phyloP scores from a whole-genome alignment of 2,113 vertebrate species.

The Sinocyclocheilus anophthalmus region DNA sequence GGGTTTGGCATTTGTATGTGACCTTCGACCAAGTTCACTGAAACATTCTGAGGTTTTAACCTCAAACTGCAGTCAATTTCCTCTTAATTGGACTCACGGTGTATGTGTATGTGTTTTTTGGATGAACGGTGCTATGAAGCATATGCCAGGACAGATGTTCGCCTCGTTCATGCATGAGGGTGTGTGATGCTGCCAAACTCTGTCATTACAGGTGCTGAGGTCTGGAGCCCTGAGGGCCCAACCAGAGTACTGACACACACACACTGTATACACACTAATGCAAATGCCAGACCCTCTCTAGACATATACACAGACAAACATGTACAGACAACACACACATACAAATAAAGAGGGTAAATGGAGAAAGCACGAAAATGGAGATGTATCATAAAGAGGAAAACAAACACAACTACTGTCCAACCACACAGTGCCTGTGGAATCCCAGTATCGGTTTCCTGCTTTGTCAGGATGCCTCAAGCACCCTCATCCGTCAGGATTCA shows the following conservation, averaged over 20 bases:
- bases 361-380: neutral
- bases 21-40: slow-evolving; percentile 31
- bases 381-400: neutral
- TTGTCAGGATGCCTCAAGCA: neutral
- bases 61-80: slow-evolving; percentile 26
- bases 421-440: slow-evolving; percentile 8
- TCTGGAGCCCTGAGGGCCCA: slow-evolving; percentile 29
- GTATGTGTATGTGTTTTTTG: neutral
- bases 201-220: slow-evolving; percentile 37
- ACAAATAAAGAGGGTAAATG: neutral
- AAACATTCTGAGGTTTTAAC: slow-evolving; percentile 39
- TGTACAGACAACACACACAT: neutral
- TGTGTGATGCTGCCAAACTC: slow-evolving; percentile 1
- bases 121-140: slow-evolving; percentile 25
- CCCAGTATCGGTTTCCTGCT: neutral
- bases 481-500: neutral
- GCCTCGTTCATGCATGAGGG: slow-evolving; percentile 54
- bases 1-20: slow-evolving; percentile 23
- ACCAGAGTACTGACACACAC: slow-evolving; percentile 38
- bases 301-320: neutral
- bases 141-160: slow-evolving; percentile 68
- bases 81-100: neutral
- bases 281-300: neutral
- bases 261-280: neutral
- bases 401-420: neutral